These are phyloP conservation scores for Venustaconcha ellipsiformis DNA, from an alignment of 1,140 invertebrate species.

Conservation along the genomic window DNA sequence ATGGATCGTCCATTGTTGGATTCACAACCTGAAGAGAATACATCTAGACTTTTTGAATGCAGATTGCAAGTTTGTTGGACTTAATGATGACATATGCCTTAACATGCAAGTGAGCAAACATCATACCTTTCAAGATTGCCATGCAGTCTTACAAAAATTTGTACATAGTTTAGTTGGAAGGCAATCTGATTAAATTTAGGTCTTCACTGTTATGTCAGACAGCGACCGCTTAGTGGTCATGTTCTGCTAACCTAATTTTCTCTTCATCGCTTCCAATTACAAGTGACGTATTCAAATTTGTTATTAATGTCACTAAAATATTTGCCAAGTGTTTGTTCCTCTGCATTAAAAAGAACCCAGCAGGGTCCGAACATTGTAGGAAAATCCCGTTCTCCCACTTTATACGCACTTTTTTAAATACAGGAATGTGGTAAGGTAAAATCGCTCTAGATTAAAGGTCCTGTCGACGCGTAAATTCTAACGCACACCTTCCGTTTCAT, in stretches of 20 bases:
- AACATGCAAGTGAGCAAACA: too few relatives aligned
- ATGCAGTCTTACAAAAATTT: too few relatives aligned
- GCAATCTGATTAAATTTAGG: too few relatives aligned
- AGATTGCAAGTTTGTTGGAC: too few relatives aligned
- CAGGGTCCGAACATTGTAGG: neutral
- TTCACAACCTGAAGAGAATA: too few relatives aligned
- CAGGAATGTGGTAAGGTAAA: constrained; percentile 4
- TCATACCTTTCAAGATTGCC: too few relatives aligned
- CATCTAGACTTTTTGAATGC: too few relatives aligned
- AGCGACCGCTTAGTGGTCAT: too few relatives aligned
- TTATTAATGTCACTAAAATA: constrained; percentile 5
- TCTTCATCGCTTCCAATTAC: constrained; percentile 6
- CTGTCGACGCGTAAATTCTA: constrained; percentile 8
- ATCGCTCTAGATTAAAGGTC: constrained; percentile 7
- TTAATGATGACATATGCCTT: too few relatives aligned
- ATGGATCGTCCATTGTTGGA: too few relatives aligned
- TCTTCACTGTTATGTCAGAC: too few relatives aligned
- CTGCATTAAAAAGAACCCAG: constrained; percentile 1
- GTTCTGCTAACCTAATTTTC: neutral
- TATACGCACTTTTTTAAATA: too few relatives aligned
- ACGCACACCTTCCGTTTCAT: neutral
- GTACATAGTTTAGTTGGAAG: neutral
- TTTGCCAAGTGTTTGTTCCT: neutral
- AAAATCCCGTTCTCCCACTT: neutral
- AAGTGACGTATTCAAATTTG: neutral